Evolutionary conservation across 2,113 vertebrate species (phyloP), one percentile per base, ranked within the genome.

Genomic region (Upupa epops): DNA sequence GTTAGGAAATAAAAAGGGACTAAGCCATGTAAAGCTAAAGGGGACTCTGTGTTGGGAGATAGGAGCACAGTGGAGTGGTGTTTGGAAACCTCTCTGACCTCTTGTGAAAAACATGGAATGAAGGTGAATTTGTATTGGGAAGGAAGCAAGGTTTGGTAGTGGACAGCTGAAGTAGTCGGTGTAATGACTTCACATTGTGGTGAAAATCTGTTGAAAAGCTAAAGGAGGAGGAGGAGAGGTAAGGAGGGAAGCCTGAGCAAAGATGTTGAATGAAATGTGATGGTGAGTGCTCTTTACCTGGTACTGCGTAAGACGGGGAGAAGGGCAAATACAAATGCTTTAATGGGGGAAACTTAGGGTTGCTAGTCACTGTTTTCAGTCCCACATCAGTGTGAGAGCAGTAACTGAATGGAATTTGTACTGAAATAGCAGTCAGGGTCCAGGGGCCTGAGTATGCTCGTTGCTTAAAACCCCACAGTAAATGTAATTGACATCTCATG

Each of bases 31-130:
- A 32, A 72, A 83, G 28, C 80, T 86, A 49, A 78, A 88, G 92
- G 71, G 51, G 48, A 3, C 17, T 85, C 64, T 76, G 71, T 72
- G 71, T 56, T 83, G 68, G 49, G 37, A 90, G 48, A 45, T 51
- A 65, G 0, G n/a, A 78, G 28, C 54, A 29, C 51, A 40, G 61
- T 63, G 52, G 54, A 90, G 61, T 54, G 36, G 84, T 86, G 66
- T n/a, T 84, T 78, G 80, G 77, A 59, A 94, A 86, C 66, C 46
- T 66, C 66, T 55, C 55, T 83, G 89, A 89, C 64, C 78, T 76
- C 52, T 56, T 70, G 78, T 21, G 40, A 59, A 79, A 89, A 59
- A 6, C 34, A 29, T 22, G 34, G 68, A 90, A 61, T 11, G 17
- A 92, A 55, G 56, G 71, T 86, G 74, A 73, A 55, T 83, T 88